Base-by-base conservation (phyloP, 2,113 vertebrate species). In the Anser cygnoides region DNA sequence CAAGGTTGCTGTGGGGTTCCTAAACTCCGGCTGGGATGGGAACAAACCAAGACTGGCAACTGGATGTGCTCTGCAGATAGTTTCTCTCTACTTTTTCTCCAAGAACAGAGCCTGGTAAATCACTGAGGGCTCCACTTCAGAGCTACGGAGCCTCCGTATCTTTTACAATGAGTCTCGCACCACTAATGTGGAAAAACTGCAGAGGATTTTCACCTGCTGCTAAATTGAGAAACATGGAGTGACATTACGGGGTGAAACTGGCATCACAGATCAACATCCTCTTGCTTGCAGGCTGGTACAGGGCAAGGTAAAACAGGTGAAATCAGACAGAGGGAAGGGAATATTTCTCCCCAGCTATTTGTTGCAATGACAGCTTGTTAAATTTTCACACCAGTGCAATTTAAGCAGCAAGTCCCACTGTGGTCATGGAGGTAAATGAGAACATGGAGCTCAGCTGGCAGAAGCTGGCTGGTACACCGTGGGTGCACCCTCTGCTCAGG, bases 11-110 rank as follows among this genome's bases (percentile, higher is more conserved):
- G 57, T 4, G 59, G 61, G n/a, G 22, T 10, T 89, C 54, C 91
- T 31, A 68, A 77, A 13, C 13, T 26, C 74, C 25, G 19, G 5
- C 37, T 80, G 49, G 16, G 81, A 62, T 54, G 33, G 37, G 84
- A 91, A 85, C 71, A 85, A 76, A 66, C 57, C 66, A 91, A 82
- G 70, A 65, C 74, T 78, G 89, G 66, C 84, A 78, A 76, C 29
- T 14, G 70, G 55, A 59, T 67, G 54, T 31, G 26, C 72, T 91
- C 70, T 57, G 54, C 25, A 94, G 59, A 84, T 57, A 54, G n/a
- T 5, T 78, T 74, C 54, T 88, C 46, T 88, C 29, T 20, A 63
- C 66, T 59, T 90, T 65, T 76, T 79, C 66, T 75, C 39, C 39
- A 55, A 57, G 84, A 96, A 75, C 52, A 81, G 80, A 93, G 66